Percentiles rank a stretch among this genome's conserved stretches.
phyloP scores from a whole-genome alignment of 2,888 invertebrate genomes.

The Machimus rusticus region DNA sequence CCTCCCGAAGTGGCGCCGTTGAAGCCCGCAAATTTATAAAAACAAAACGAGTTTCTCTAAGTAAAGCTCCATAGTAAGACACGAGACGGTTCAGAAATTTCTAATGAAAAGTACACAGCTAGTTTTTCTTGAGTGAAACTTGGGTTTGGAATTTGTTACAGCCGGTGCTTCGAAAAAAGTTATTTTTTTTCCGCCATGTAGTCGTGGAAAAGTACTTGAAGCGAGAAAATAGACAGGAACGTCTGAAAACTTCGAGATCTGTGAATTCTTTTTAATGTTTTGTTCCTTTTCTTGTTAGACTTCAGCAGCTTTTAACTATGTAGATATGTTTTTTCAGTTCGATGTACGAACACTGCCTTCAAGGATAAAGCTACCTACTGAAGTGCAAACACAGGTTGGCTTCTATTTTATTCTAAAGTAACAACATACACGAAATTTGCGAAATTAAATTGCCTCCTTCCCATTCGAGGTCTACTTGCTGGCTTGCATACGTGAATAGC shows the following conservation, averaged over 20 bases:
- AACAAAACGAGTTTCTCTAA: not conserved
- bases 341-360: not conserved
- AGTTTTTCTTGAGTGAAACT: not conserved
- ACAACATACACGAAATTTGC: not conserved
- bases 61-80: not conserved
- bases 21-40: not conserved
- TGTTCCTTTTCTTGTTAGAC: not conserved
- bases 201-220: not conserved
- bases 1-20: not conserved
- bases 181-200: not conserved
- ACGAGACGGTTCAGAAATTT: not conserved
- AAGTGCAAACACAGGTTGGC: not conserved
- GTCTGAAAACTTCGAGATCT: not conserved
- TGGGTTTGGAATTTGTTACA: not conserved
- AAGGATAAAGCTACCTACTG: not conserved
- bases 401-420: not conserved
- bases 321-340: not conserved
- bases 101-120: not conserved
- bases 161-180: not conserved
- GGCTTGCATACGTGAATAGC: not conserved
- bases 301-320: not conserved
- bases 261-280: not conserved
- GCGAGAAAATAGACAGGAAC: not conserved
- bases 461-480: not conserved
- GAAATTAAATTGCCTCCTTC: not conserved